These are phyloP conservation scores for Danio kyathit DNA, from an alignment of 2,797 vertebrate species.

Conservation along the genomic window DNA sequence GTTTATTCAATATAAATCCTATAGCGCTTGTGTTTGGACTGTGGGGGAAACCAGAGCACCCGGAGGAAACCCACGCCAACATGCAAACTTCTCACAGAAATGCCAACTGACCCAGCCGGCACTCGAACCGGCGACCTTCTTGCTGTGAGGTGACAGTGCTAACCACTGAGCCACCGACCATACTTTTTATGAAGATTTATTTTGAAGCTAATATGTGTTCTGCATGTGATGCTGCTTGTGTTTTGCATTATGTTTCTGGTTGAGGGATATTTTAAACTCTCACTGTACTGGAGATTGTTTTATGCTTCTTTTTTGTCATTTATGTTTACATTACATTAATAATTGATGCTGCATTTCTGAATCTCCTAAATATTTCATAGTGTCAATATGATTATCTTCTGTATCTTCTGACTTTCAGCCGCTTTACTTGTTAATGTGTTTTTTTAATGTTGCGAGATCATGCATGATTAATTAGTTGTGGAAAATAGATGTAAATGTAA, in stretches of 20 bases:
- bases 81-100: too few species aligned
- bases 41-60: too few species aligned
- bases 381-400: constrained; percentile 11
- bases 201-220: not conserved
- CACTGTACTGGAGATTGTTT: not conserved
- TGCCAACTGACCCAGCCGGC: too few species aligned
- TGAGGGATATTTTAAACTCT: not conserved
- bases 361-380: constrained; percentile 14
- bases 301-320: constrained; percentile 5
- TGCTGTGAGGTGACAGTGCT: too few species aligned
- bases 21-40: too few species aligned
- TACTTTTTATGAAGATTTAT: too few species aligned
- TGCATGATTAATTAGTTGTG: not conserved
- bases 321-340: constrained; percentile 17
- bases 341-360: constrained; percentile 8
- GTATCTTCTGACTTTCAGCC: not conserved
- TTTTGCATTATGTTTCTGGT: not conserved
- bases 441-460: not conserved
- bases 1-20: too few species aligned
- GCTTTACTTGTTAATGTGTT: constrained; percentile 14
- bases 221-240: too few species aligned
- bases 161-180: too few species aligned
- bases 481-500: not conserved
- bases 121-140: too few species aligned
- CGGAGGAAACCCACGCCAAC: too few species aligned